Evolutionary conservation across 1,140 invertebrate species (phyloP), one percentile per base, ranked within the genome.

Genomic region (Micrasema minimum): DNA sequence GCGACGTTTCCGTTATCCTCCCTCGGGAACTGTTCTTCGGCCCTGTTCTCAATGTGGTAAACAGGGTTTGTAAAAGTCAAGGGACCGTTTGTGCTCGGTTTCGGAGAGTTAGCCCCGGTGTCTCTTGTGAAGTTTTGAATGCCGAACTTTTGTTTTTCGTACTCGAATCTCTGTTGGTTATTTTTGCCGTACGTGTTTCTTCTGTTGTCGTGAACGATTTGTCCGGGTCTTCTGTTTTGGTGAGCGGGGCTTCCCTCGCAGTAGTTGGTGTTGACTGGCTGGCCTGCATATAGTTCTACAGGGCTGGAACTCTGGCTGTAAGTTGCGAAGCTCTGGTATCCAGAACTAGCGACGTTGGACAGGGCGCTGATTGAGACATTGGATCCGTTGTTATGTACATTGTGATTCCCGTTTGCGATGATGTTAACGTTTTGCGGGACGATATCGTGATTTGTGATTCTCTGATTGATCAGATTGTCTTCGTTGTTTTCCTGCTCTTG

Each of bases 221-320:
- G 48, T 16, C 62, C 62, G 2, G 61, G 70, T 12, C 70, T 35
- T 9, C 74, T 23, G 9, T 12, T 23, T 12, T 64, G 65, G 53
- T 75, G 74, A 11, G 74, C 74, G 5, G 74, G 74, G 38, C 74
- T 75, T 37, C 70, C 69, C 31, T 75, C 74, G 16, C 64, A 61
- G 51, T 66, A 71, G 26, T 67, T 68, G 7, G 41, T 11, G 48
- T 59, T 67, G 26, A 14, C 35, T 81, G 83, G 69, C 78, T 80
- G 72, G 80, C 80, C 14, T 77, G 78, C 10, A 78, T 84, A 85
- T 9, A 90, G 85, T 78, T 96, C 93, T 2, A 95, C 91, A n/a
- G 94, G 93, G 78, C 93, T 95, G 75, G 91, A 94, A 68, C 93
- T 95, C 79, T 95, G 93, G 77, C 93, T 95, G 79, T 94, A 95